Conservation (phyloP, 1,140 invertebrate genomes). For the Plutomurus gul region DNA sequence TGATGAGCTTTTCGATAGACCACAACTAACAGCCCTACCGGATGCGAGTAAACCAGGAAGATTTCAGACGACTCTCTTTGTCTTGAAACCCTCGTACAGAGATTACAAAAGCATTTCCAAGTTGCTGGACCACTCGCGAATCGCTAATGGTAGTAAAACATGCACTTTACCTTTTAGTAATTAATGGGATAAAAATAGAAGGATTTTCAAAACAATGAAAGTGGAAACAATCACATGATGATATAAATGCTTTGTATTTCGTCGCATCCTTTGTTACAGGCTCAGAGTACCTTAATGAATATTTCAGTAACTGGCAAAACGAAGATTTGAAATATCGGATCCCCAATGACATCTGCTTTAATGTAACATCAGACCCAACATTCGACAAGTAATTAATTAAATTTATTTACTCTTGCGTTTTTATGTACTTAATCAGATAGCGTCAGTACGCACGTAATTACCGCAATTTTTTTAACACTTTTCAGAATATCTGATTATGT, state of each 20-base stretch:
- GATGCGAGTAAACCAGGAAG: background rate
- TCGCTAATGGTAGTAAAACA: too few relatives aligned
- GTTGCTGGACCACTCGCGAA: background rate
- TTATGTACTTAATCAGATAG: too few relatives aligned
- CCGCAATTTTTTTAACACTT: background rate
- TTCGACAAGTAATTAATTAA: too few relatives aligned
- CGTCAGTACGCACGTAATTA: too few relatives aligned
- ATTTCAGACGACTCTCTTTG: background rate
- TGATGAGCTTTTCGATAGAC: background rate
- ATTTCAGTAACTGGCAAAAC: background rate
- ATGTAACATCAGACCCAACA: background rate
- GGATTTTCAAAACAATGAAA: too few relatives aligned
- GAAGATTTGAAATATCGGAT: background rate
- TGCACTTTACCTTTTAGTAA: too few relatives aligned
- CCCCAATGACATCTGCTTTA: background rate
- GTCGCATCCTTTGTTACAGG: background rate
- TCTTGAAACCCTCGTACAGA: background rate
- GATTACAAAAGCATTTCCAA: constrained; percentile 6
- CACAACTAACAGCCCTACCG: background rate
- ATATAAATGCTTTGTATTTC: background rate
- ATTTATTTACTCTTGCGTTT: too few relatives aligned
- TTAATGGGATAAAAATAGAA: too few relatives aligned
- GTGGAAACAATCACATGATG: too few relatives aligned
- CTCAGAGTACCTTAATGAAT: background rate
- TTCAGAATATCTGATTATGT: background rate